phyloP scores from a whole-genome alignment of 2,797 vertebrate genomes.

The Amniataba percoides region DNA sequence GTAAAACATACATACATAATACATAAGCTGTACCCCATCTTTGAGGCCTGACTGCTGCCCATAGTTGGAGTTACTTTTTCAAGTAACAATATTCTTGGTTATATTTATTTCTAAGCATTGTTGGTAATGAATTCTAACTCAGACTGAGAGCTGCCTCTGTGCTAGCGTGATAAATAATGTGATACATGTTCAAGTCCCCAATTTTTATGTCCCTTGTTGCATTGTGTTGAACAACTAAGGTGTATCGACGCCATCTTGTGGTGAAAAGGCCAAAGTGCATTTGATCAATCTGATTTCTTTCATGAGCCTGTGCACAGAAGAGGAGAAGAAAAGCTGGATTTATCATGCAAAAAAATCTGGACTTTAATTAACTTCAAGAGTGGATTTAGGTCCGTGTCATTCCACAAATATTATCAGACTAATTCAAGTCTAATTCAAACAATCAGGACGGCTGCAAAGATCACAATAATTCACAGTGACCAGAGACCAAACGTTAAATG shows the following conservation, averaged over 20 bases:
- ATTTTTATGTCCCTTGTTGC: neutral
- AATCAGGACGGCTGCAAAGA: neutral
- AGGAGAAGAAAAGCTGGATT: neutral
- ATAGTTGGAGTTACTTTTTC: too few species aligned
- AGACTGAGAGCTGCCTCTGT: neutral
- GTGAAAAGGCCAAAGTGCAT: slow-evolving; percentile 39
- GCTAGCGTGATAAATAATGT: neutral
- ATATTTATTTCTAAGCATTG: neutral
- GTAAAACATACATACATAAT: too few species aligned
- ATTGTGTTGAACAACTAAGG: neutral
- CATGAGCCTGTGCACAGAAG: neutral
- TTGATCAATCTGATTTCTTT: neutral
- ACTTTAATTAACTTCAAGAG: neutral
- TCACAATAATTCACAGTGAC: neutral
- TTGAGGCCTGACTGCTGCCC: neutral
- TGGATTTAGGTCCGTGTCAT: neutral
- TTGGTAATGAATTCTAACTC: neutral
- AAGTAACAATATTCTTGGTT: neutral
- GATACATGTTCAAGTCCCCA: neutral
- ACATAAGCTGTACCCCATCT: rapidly evolving
- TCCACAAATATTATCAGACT: neutral
- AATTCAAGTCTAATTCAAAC: neutral
- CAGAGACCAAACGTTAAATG: neutral
- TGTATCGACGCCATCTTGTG: slow-evolving; percentile 76
- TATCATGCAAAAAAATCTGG: neutral